Evolutionary conservation across 2,113 vertebrate species (phyloP).

Genomic region (Orientallactaga bullata): DNA sequence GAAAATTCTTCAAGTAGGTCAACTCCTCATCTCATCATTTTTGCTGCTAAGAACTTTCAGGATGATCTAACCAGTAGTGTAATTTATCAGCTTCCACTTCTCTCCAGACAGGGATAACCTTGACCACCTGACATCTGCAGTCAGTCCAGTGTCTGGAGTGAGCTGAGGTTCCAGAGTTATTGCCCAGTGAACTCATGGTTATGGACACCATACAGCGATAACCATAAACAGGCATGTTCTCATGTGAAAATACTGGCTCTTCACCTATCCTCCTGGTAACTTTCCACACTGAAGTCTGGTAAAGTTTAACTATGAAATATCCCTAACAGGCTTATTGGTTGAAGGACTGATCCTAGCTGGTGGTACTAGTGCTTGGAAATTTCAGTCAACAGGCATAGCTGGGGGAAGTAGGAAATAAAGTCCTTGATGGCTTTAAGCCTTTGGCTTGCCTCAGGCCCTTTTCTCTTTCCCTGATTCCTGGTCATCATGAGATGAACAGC

Average conservation of each 20-base stretch:
- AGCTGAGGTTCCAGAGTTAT: background rate
- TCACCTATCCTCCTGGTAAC: background rate
- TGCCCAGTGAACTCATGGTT: background rate
- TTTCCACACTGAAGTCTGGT: background rate
- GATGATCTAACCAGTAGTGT: background rate
- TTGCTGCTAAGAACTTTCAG: background rate
- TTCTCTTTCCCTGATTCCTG: background rate
- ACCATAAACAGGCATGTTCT: background rate
- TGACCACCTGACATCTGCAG: fast-evolving
- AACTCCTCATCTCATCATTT: background rate
- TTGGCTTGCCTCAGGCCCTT: background rate
- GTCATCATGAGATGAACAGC: background rate
- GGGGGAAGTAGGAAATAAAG: background rate
- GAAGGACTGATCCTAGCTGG: background rate
- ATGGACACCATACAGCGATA: background rate
- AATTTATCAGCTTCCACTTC: too few species aligned
- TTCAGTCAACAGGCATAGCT: background rate
- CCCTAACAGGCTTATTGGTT: background rate
- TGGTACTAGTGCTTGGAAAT: background rate
- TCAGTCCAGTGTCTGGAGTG: background rate
- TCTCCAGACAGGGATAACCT: fast-evolving
- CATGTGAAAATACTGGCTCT: background rate
- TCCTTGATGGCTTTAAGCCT: background rate
- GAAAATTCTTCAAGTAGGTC: too few species aligned
- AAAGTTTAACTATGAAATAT: background rate